Conservation (phyloP, 2,888 invertebrate genomes). For the Xylocampa areola region DNA sequence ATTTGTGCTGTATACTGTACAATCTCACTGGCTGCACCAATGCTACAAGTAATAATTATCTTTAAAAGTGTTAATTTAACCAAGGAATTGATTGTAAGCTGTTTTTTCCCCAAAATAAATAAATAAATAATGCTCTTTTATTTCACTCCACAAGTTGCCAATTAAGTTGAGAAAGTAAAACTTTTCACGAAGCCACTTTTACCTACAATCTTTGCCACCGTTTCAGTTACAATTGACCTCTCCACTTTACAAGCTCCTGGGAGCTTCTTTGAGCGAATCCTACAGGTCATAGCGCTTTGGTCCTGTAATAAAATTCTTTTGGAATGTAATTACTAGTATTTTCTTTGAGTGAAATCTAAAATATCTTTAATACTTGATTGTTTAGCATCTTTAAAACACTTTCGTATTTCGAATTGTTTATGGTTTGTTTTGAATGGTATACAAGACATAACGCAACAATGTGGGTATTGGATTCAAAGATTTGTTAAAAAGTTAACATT, state of each 20-base stretch:
- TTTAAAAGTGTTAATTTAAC: no score
- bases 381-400: no score
- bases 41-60: no score
- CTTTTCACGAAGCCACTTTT: conserved; percentile 4
- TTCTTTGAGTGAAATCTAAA: neutral
- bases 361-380: no score
- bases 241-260: conserved; percentile 21
- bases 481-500: no score
- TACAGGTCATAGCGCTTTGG: conserved; percentile 5
- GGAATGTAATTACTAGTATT: conserved; percentile 9
- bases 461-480: no score
- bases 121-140: conserved; percentile 1
- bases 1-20: no score
- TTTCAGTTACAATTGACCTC: conserved; percentile 23
- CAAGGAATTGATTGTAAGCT: no score
- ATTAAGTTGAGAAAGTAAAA: conserved; percentile 5
- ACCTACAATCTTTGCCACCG: conserved; percentile 11
- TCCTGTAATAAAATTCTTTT: neutral
- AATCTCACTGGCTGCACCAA: no score
- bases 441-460: no score
- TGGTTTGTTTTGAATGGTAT: neutral
- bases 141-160: neutral
- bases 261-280: conserved; percentile 9
- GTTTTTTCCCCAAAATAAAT: no score
- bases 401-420: no score